Conservation (phyloP, 2,888 invertebrate genomes). For the Microctonus hyperodae region DNA sequence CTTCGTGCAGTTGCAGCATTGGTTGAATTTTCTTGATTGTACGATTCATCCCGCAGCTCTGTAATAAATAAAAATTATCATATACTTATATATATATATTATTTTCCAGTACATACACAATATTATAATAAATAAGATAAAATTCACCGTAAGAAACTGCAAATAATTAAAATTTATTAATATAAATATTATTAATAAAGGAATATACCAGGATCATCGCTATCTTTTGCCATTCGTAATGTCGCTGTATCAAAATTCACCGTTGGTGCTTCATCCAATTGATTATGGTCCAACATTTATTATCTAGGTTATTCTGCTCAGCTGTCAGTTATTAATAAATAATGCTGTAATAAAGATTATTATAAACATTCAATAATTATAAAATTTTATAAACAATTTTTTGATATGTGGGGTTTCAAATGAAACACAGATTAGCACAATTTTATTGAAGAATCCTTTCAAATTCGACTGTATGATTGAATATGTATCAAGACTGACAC, state of each 20-base stretch:
- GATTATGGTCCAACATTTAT: conserved; percentile 35
- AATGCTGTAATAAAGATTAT: not conserved
- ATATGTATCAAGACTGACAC: not conserved
- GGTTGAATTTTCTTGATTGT: conserved; percentile 25
- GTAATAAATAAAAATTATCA: not conserved
- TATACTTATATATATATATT: too few species aligned
- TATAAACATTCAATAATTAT: not conserved
- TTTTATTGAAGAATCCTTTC: not conserved
- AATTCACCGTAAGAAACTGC: not conserved
- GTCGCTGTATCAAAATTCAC: conserved; percentile 52
- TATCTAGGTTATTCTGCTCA: conserved; percentile 11
- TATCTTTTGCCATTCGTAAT: conserved; percentile 49
- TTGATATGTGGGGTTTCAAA: not conserved
- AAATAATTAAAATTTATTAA: not conserved
- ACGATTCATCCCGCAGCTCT: conserved; percentile 8
- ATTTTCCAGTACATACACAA: too few species aligned
- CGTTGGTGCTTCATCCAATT: conserved; percentile 50
- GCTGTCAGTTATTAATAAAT: not conserved
- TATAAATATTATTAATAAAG: not conserved
- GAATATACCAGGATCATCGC: conserved; percentile 36
- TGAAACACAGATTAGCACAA: not conserved
- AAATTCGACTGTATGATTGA: not conserved
- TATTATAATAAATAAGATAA: not conserved
- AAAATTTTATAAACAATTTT: not conserved
- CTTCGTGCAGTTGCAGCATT: conserved; percentile 28